Base-by-base conservation (phyloP, 1,140 invertebrate genomes). In the Lanistes nyassanus region DNA sequence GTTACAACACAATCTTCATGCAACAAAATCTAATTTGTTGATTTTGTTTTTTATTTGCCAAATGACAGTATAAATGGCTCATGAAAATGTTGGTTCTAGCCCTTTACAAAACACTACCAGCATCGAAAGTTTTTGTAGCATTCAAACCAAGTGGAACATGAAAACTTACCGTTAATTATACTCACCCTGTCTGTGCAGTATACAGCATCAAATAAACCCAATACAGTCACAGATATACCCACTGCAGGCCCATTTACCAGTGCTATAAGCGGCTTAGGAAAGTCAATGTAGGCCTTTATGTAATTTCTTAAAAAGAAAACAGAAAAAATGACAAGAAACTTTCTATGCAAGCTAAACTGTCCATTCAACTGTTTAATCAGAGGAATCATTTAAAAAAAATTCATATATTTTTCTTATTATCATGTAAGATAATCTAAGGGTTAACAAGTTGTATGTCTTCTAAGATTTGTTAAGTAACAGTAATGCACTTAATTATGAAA, bases 241-340 rank as follows among this genome's bases (percentile, higher is more conserved):
- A 98, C 92, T n/a, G 97, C 96, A 66, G 95, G 96, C 51, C 97
- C 97, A 92, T 99, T 97, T 0, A 99, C 93, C 58, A 97, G 89
- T 53, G 93, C 95, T 75, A 98, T 92, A 58, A 99, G 85, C 29
- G 97, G 91, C 89, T 99, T 99, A 0, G 95, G 94, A 86, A 95
- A 97, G 76, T 93, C 91, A 79, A 99, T 96, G 80, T 97, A 93
- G 4, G 94, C 90, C 78, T 92, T 90, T 19, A 98, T 91, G 89
- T 95, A 95, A 47, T 92, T 88, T 69, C 92, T 93, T 79, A 62
- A 90, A 89, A 81, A 76, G 91, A 81, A 66, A 88, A 83, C 53
- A 42, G 36, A 31, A 29, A 47, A n/a, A n/a, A n/a, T n/a, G n/a
- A n/a, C n/a, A n/a, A n/a, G n/a, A n/a, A n/a, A n/a, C n/a, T n/a